Base-by-base conservation (phyloP, 1,140 invertebrate genomes). In the Cataglyphis hispanica region DNA sequence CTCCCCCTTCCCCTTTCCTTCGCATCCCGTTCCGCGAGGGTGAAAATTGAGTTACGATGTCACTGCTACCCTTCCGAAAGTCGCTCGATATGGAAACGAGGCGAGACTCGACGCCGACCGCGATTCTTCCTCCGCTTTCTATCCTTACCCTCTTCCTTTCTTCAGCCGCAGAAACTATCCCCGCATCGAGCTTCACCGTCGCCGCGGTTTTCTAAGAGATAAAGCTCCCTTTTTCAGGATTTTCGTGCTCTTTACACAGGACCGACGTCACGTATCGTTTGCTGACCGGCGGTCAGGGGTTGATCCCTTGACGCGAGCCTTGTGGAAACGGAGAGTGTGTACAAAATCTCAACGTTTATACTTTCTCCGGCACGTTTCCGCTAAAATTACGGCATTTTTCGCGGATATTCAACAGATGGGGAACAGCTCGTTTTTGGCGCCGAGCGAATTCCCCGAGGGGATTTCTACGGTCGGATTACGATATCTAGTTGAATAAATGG, bases 41-140 rank as follows among this genome's bases (percentile, higher is more conserved):
- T 2, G 85, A 85, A 90, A 89, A 90, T 90, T 89, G 89, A 89
- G 80, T 90, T 90, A 90, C 88, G 85, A 85, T 85, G 81, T 75
- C 89, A 80, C 58, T 46, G 80, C 80, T 89, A 84, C 63, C 85
- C 89, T 76, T 56, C 86, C 89, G 80, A 87, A 89, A 85, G 75
- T 81, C 75, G 80, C 74, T 81, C 88, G 80, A 89, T 90, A 90
- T 90, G 89, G 80, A 90, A 90, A 90, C 89, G 87, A 89, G 80
- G 78, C 40, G 69, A 64, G 85, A 69, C 85, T 66, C 60, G 53
- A 27, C 31, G 74, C 31, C 85, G 74, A 76, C 67, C 85, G 53
- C 87, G 77, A 75, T 87, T 87, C 78, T 75, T 46, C 40, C 31
- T n/a, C 50, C 46, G 22, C 37, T 25, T 46, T 50, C 16, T 19